Base-by-base conservation (phyloP, 1,140 invertebrate genomes). In the Acromyrmex charruanus region DNA sequence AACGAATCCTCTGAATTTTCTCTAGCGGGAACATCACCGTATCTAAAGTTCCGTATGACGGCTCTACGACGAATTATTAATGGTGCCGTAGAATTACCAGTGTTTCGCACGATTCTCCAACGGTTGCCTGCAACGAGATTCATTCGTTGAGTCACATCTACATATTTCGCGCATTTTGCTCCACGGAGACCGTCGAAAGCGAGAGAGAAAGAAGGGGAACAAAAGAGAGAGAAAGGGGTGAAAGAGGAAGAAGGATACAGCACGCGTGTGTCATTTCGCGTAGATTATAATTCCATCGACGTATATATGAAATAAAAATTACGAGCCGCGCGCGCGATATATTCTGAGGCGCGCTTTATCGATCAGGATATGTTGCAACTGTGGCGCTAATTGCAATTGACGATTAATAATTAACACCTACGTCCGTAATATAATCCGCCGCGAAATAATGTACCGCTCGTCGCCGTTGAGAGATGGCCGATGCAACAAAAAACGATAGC, bases 401-500 rank as follows among this genome's bases (percentile, higher is more conserved):
- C 80, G 68, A 84, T 84, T 84, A 84, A 84, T 84, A 84, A 84
- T 84, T 74, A 84, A 84, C 80, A 55, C 55, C 55, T 25, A 61
- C 69, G 69, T 84, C 55, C 80, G 25, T 84, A 84, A n/a, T n/a
- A n/a, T n/a, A n/a, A 84, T 74, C 80, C 69, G 55, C 68, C 55
- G 80, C 55, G 69, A 61, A 84, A 84, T 84, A 74, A 84, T 84
- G 55, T 61, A 51, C n/a, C 80, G 77, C 10, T 39, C 49, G 28
- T 21, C 53, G 35, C 49, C 39, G 80, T 25, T 59, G 25, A 39
- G 68, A 28, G 28, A 74, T 35, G 51, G 16, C 44, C 80, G 66
- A 18, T 51, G 25, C 14, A 53, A 44, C 44, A 61, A 74, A 82
- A 44, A 61, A 59, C 44, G 63, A 68, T 53, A 35, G 61, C 55